Evolutionary conservation across 2,113 vertebrate genomes (phyloP).

Genomic region (Odontophorus gujanensis): DNA sequence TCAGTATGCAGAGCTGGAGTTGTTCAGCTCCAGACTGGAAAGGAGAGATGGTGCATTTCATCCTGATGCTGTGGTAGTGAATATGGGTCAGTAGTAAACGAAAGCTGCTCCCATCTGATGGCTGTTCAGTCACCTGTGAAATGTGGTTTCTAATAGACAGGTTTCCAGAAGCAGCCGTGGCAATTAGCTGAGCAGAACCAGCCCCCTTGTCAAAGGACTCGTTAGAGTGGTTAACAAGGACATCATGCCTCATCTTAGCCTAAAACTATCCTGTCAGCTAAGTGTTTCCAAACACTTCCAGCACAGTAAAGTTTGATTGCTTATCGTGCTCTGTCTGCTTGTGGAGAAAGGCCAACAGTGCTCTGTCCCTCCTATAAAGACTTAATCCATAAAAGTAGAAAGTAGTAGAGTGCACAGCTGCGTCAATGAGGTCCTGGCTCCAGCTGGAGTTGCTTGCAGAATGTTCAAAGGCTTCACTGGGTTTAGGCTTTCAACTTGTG

Average conservation of each 20-base stretch:
- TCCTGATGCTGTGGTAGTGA: fast-evolving
- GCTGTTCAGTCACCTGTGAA: conserved; percentile 54
- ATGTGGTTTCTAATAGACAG: conserved; percentile 43
- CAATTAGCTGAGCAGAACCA: conserved; percentile 31
- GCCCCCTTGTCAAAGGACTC: neutral
- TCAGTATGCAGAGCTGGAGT: neutral
- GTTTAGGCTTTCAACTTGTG: neutral
- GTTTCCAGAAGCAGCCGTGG: neutral
- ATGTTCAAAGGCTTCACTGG: neutral
- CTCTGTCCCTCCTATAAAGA: neutral
- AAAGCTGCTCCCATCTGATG: conserved; percentile 27
- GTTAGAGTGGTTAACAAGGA: neutral
- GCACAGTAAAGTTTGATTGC: fast-evolving
- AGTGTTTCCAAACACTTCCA: conserved; percentile 4
- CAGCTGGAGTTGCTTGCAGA: neutral
- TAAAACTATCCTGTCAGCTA: neutral
- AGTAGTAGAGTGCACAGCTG: neutral
- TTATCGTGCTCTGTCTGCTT: neutral
- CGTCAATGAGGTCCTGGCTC: neutral
- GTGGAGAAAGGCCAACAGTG: neutral
- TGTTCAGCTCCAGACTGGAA: neutral
- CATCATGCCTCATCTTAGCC: neutral
- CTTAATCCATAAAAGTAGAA: neutral
- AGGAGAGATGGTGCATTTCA: fast-evolving
- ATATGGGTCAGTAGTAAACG: conserved; percentile 6